These are phyloP conservation scores for Metopia argyrocephala DNA, from an alignment of 2,888 invertebrate species.

Conservation along the genomic window DNA sequence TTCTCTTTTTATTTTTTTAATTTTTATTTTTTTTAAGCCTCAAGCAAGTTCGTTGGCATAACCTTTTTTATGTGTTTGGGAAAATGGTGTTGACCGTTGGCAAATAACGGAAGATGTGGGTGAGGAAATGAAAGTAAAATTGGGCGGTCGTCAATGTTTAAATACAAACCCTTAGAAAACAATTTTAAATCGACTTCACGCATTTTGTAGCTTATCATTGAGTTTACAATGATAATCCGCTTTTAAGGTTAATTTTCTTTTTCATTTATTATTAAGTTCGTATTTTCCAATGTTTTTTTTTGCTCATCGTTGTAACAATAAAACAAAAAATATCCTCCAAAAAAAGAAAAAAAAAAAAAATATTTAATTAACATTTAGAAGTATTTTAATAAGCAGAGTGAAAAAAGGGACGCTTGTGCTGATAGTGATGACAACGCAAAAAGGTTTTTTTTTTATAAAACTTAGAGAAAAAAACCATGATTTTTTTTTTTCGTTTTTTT, in stretches of 20 bases:
- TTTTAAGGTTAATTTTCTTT: constrained; percentile 56
- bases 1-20: too few relatives aligned
- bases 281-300: constrained; percentile 4
- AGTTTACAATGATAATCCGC: constrained; percentile 62
- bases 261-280: constrained; percentile 39
- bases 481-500: constrained; percentile 7
- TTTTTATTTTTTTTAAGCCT: constrained; percentile 10
- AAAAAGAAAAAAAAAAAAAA: constrained; percentile 30
- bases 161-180: constrained; percentile 40
- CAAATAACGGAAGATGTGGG: not conserved
- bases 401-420: constrained; percentile 24
- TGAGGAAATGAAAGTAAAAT: not conserved
- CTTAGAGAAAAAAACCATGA: constrained; percentile 12
- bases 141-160: not conserved
- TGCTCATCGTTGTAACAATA: not conserved
- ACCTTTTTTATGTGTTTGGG: constrained; percentile 49
- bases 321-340: constrained; percentile 41
- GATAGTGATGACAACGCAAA: constrained; percentile 38
- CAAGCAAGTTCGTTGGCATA: constrained; percentile 27
- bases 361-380: constrained; percentile 60
- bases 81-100: constrained; percentile 27
- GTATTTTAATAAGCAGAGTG: constrained; percentile 31
- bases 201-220: constrained; percentile 58
- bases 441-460: constrained; percentile 40
- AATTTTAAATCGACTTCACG: constrained; percentile 59